Evolutionary conservation across 2,113 vertebrate species (phyloP).

Genomic region (Mustela lutreola): DNA sequence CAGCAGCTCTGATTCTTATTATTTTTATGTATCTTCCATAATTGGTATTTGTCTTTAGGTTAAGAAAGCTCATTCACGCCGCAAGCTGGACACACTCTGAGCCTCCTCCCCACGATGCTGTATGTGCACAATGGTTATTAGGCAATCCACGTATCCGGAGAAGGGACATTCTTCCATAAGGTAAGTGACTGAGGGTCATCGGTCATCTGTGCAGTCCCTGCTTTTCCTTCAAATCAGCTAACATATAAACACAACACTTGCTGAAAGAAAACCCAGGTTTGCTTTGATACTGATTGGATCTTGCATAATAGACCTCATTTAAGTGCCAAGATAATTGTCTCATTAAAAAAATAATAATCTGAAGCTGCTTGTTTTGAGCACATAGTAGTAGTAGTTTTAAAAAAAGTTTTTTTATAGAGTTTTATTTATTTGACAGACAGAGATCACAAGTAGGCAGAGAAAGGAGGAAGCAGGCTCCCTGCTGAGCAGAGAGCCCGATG

Average conservation of each 20-base stretch:
- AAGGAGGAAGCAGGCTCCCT: too few species aligned
- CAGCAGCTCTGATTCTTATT: background rate
- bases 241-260: background rate
- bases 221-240: background rate
- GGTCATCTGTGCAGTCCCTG: constrained; percentile 12
- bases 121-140: constrained; percentile 84
- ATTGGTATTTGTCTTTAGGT: constrained; percentile 76
- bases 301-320: constrained; percentile 42
- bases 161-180: constrained; percentile 84
- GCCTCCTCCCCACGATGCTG: constrained; percentile 79
- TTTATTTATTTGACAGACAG: too few species aligned
- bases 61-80: constrained; percentile 66
- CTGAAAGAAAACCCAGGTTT: constrained; percentile 46
- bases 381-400: background rate
- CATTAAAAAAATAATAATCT: background rate
- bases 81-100: constrained; percentile 43
- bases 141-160: constrained; percentile 73
- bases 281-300: background rate
- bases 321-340: background rate
- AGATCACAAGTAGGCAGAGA: too few species aligned
- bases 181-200: constrained; percentile 75
- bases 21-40: constrained; percentile 52
- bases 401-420: too few species aligned
- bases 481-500: too few species aligned
- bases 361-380: background rate